Percentiles rank a stretch among this genome's conserved stretches.
phyloP scores from a whole-genome alignment of 2,113 vertebrate species.

The Otus sunia region DNA sequence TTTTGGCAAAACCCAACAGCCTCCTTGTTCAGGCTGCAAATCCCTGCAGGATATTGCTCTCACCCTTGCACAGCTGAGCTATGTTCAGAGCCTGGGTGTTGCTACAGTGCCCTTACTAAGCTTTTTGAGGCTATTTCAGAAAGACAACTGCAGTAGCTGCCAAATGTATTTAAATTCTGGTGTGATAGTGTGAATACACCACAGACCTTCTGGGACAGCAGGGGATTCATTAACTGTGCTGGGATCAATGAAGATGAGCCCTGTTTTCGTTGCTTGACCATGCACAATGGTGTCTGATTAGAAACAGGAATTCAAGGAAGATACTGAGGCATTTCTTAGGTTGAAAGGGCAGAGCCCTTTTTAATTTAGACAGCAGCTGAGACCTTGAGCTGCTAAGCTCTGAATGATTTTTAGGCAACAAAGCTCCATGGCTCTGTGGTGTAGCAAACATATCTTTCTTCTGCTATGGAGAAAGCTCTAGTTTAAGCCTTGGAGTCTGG shows the following conservation, averaged over 20 bases:
- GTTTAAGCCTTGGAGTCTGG: not conserved
- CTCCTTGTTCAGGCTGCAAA: not conserved
- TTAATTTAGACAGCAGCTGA: not conserved
- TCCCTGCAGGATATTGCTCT: not conserved
- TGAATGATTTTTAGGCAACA: not conserved
- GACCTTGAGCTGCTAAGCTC: not conserved
- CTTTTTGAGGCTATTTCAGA: not conserved
- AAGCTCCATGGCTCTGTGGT: not conserved
- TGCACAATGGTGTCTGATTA: not conserved
- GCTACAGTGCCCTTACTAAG: not conserved
- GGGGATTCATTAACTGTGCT: not conserved
- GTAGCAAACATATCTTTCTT: not conserved
- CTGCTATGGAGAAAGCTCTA: not conserved
- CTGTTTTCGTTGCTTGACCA: not conserved
- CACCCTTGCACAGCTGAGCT: not conserved
- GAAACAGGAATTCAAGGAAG: not conserved
- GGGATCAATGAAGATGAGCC: not conserved
- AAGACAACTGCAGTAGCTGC: not conserved
- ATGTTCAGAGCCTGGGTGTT: not conserved
- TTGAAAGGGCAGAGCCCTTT: not conserved
- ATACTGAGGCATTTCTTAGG: not conserved
- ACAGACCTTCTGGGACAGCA: not conserved
- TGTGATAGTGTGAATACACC: not conserved
- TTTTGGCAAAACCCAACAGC: not conserved
- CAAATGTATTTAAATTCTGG: not conserved